Evolutionary conservation across 2,888 invertebrate genomes (phyloP).

Genomic region (Colostygia pectinataria): DNA sequence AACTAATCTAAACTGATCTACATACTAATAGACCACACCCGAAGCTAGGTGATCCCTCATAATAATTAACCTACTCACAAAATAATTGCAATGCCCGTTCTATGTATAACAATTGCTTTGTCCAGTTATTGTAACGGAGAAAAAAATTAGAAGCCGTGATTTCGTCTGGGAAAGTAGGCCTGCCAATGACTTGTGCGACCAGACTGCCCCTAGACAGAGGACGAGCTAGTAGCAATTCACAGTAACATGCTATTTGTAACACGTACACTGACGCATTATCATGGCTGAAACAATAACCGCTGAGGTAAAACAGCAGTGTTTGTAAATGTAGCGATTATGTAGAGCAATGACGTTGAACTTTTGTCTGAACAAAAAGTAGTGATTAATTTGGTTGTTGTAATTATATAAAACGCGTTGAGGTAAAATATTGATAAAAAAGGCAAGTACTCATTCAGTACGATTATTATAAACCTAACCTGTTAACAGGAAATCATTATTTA

Average conservation of each 20-base stretch:
- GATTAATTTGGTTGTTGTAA: constrained; percentile 23
- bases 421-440: not conserved
- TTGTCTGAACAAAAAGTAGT: constrained; percentile 22
- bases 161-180: constrained; percentile 71
- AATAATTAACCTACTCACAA: constrained; percentile 51
- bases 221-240: constrained; percentile 22
- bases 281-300: not conserved
- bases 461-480: too few relatives aligned
- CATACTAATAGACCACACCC: constrained; percentile 39
- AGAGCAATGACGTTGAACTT: constrained; percentile 20
- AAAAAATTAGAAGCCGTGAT: constrained; percentile 62
- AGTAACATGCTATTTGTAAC: constrained; percentile 1
- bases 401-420: constrained; percentile 19
- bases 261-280: constrained; percentile 37
- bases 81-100: constrained; percentile 63
- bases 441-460: too few relatives aligned
- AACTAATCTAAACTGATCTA: too few relatives aligned
- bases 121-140: constrained; percentile 63
- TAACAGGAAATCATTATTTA: too few relatives aligned
- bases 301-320: constrained; percentile 9
- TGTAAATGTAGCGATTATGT: not conserved
- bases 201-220: constrained; percentile 70
- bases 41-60: constrained; percentile 37
- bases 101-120: constrained; percentile 59
- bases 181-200: constrained; percentile 67